These are phyloP conservation scores for Synanceia verrucosa DNA, from an alignment of 2,797 vertebrate species.

Conservation along the genomic window DNA sequence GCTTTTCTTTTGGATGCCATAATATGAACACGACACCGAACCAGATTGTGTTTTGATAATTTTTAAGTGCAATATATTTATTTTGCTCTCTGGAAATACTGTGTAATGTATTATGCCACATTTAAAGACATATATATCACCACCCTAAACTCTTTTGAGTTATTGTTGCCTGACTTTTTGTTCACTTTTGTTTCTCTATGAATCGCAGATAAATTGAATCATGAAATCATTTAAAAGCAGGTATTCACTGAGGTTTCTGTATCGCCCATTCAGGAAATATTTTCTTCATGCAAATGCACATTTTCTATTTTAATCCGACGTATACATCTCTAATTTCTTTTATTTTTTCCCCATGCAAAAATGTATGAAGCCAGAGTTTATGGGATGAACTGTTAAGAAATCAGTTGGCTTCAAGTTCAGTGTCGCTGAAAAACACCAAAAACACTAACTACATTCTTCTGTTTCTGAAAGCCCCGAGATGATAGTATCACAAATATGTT, in stretches of 20 bases:
- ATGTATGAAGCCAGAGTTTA: not conserved
- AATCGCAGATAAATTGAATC: conserved; percentile 28
- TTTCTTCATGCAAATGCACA: no score
- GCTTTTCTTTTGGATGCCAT: conserved; percentile 57
- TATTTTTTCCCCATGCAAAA: not conserved
- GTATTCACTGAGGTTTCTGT: conserved; percentile 2
- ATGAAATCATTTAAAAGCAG: not conserved
- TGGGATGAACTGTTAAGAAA: not conserved
- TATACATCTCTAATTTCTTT: not conserved
- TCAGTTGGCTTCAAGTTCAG: not conserved
- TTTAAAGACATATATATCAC: conserved; percentile 84
- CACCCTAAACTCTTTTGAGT: conserved; percentile 63
- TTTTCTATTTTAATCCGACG: not conserved
- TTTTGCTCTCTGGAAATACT: conserved; percentile 93
- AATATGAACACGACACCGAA: conserved; percentile 81
- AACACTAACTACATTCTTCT: not conserved
- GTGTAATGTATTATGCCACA: conserved; percentile 93
- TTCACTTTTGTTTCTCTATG: conserved; percentile 5
- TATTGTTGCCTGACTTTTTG: conserved; percentile 25
- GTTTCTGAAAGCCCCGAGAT: not conserved
- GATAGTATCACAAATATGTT: not conserved
- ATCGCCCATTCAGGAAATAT: not conserved
- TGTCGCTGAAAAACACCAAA: not conserved
- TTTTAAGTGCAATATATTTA: conserved; percentile 99
- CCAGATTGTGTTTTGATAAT: conserved; percentile 85